Base-by-base conservation (phyloP, 2,888 invertebrate genomes). In the Malacosoma neustria region DNA sequence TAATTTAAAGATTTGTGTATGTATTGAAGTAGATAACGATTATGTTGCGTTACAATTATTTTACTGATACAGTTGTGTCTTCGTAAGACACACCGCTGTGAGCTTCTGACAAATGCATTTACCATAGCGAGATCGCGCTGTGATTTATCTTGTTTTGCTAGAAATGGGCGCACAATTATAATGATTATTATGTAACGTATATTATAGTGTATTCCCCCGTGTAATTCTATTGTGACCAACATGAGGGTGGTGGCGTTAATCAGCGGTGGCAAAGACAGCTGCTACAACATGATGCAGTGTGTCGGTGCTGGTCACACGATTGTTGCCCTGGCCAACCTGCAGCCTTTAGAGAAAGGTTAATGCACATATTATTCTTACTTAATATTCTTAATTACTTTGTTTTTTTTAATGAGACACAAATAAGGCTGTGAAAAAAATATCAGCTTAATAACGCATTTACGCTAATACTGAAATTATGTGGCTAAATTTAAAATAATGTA, bases 261-360 rank as follows among this genome's bases (percentile, higher is more conserved):
- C 53, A 99, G 98, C 85, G 99, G 99, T 57, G 99, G 99, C 56
- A 99, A 99, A 87, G 99, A 99, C 87, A 99, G 98, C 87, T 97
- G 97, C 85, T 99, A 95, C 87, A 99, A 98, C 76, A 94, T 99
- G 94, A 93, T 99, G 93, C 96, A 98, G 88, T 98, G 98, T 85
- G 91, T 97, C 50, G 93, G 93, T 54, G 95, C 97, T 68, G 98
- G 98, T 36, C 99, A 99, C 84, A 89, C 93, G 57, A 93, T 99
- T 57, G 95, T 98, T 38, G 99, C 98, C 30, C 87, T 99, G 66
- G 99, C 98, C 52, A 99, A 99, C 88, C 89, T 99, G 57, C 91
- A 92, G 82, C 99, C 98, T 45, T 89, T 89, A 71, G 91, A 87
- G 74, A 92, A 90, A 90, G 94, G 95, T 91, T 70, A 77, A 56